These are phyloP conservation scores for Himalopsyche kuldschensis DNA, from an alignment of 2,888 invertebrate species.

Conservation along the genomic window DNA sequence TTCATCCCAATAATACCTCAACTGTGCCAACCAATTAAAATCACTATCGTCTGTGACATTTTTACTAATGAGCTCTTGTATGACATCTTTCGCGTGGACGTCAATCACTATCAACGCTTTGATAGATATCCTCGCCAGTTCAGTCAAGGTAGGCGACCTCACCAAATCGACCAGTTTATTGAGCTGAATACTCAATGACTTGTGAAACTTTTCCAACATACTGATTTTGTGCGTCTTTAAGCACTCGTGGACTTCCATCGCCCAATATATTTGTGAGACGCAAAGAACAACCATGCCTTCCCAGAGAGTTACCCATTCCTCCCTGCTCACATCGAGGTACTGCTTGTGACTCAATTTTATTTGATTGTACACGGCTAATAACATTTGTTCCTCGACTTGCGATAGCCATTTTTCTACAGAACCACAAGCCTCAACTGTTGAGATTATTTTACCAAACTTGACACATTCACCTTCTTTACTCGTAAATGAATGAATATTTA, in stretches of 20 bases:
- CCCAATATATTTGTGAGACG: constrained; percentile 83
- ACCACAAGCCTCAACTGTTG: constrained; percentile 73
- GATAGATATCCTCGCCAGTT: constrained; percentile 73
- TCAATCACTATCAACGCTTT: constrained; percentile 83
- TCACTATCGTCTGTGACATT: constrained; percentile 71
- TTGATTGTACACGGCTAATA: constrained; percentile 70
- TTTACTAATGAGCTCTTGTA: constrained; percentile 65
- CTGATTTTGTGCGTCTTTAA: constrained; percentile 61
- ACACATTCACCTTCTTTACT: constrained; percentile 77
- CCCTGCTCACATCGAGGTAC: constrained; percentile 61
- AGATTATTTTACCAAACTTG: constrained; percentile 62
- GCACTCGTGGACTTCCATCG: constrained; percentile 71
- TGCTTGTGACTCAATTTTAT: constrained; percentile 67
- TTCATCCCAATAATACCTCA: constrained; percentile 79
- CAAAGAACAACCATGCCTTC: constrained; percentile 83
- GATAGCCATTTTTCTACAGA: constrained; percentile 87
- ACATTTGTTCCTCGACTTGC: constrained; percentile 81
- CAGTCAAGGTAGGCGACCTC: constrained; percentile 68
- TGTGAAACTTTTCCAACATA: constrained; percentile 61
- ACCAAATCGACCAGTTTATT: constrained; percentile 75
- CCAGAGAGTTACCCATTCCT: constrained; percentile 75
- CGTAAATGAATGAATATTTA: constrained; percentile 76
- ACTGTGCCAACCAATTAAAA: constrained; percentile 83
- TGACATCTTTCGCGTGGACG: constrained; percentile 83
- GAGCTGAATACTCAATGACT: constrained; percentile 64